Percentiles rank a stretch among this genome's conserved stretches.
Evolutionary conservation across 1,140 invertebrate species (phyloP).

Genomic region (Drosophila nigromelanica): DNA sequence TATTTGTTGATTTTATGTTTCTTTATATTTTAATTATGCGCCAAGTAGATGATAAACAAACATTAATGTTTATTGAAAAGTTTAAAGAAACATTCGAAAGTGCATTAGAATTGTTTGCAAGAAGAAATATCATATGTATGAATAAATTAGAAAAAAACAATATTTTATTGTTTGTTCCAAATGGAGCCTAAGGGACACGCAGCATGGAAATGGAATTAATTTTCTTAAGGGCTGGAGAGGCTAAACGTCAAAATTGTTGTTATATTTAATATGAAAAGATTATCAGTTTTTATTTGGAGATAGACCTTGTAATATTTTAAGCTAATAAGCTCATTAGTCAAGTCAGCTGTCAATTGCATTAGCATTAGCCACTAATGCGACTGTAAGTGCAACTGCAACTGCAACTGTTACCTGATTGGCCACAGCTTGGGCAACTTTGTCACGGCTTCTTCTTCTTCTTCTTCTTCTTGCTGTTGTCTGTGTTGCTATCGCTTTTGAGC

Average conservation of each 20-base stretch:
- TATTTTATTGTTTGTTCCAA: no score
- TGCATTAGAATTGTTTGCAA: not conserved
- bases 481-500: slow-evolving; percentile 5
- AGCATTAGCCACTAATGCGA: slow-evolving; percentile 29
- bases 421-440: not conserved
- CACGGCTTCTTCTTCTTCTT: not conserved
- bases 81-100: not conserved
- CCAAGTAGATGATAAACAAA: slow-evolving; percentile 71
- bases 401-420: slow-evolving; percentile 22
- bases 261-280: no score
- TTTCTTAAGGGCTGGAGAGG: no score
- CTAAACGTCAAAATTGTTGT: no score
- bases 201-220: no score
- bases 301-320: not conserved
- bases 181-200: no score
- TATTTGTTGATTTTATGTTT: slow-evolving; percentile 72
- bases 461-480: slow-evolving; percentile 32
- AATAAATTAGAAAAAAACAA: not conserved
- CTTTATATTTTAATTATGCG: slow-evolving; percentile 78
- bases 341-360: slow-evolving; percentile 39
- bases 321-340: slow-evolving; percentile 39
- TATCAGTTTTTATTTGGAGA: no score
- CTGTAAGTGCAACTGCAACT: slow-evolving; percentile 21
- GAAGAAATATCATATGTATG: not conserved
- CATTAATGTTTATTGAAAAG: slow-evolving; percentile 37